These are phyloP conservation scores for Anomalospiza imberbis DNA, from an alignment of 2,797 vertebrate genomes.

Conservation along the genomic window DNA sequence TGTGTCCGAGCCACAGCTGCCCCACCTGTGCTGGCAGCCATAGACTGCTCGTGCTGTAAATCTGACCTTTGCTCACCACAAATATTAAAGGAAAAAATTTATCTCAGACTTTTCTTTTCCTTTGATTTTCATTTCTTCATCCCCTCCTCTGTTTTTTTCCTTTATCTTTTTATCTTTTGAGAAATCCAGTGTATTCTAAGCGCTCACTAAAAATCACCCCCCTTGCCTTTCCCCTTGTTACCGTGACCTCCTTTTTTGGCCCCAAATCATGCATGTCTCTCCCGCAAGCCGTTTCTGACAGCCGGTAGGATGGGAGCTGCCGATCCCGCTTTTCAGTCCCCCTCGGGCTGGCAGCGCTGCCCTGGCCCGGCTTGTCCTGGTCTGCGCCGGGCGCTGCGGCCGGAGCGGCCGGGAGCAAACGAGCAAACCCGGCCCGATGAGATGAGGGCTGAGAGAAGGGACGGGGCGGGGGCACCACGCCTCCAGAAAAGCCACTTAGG, in stretches of 20 bases:
- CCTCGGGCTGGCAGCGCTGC: background rate
- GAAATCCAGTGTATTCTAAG: background rate
- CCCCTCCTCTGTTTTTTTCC: background rate
- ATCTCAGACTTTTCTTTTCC: background rate
- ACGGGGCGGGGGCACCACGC: background rate
- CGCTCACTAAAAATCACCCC: background rate
- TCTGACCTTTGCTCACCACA: background rate
- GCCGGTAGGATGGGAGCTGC: background rate
- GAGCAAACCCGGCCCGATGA: rapidly evolving
- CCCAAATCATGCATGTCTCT: rapidly evolving
- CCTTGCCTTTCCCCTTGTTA: background rate
- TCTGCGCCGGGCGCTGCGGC: too few species aligned
- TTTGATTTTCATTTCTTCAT: background rate
- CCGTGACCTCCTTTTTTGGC: background rate
- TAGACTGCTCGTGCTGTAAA: background rate
- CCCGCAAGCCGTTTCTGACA: background rate
- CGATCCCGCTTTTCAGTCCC: rapidly evolving
- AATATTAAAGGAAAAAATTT: background rate
- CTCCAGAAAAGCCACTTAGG: background rate
- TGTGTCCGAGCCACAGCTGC: rapidly evolving
- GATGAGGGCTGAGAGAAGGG: background rate
- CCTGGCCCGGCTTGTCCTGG: background rate
- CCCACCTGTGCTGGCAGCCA: background rate
- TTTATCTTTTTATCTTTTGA: background rate
- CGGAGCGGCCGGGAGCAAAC: background rate